phyloP scores from a whole-genome alignment of 2,888 invertebrate species.

The Phortica magna region DNA sequence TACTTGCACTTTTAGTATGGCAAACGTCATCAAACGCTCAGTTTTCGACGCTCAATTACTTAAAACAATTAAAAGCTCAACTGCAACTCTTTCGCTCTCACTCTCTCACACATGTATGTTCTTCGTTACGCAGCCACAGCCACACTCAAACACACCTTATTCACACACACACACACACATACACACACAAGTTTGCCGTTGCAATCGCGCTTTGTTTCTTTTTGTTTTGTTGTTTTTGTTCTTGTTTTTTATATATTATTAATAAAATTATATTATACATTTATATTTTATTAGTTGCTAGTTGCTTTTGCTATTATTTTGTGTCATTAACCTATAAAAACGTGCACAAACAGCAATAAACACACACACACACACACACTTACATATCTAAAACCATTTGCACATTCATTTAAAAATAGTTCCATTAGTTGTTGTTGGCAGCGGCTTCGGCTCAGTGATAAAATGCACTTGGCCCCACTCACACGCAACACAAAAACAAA shows the following conservation, averaged over 20 bases:
- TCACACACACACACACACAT: neutral
- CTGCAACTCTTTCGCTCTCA: neutral
- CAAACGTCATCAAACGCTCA: neutral
- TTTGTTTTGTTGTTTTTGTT: slow-evolving; percentile 17
- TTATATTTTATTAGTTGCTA: slow-evolving; percentile 51
- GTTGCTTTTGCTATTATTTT: slow-evolving; percentile 50
- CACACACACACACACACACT: slow-evolving; percentile 39
- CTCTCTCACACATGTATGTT: neutral
- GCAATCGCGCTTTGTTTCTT: neutral
- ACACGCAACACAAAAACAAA: slow-evolving; percentile 21
- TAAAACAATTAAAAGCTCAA: neutral
- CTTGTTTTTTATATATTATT: slow-evolving; percentile 45
- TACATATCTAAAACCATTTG: neutral
- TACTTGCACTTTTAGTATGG: neutral
- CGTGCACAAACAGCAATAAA: slow-evolving; percentile 51
- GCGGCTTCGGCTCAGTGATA: slow-evolving; percentile 9
- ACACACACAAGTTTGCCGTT: neutral
- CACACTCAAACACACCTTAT: no score
- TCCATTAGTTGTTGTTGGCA: slow-evolving; percentile 21
- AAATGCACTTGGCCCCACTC: slow-evolving; percentile 53
- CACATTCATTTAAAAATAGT: slow-evolving; percentile 4
- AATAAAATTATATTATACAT: slow-evolving; percentile 44
- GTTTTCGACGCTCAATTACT: no score
- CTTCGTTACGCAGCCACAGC: no score
- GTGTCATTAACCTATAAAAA: slow-evolving; percentile 77